Evolutionary conservation across 2,888 invertebrate species (phyloP), one percentile per base, ranked within the genome.

Genomic region (Abrostola tripartita): DNA sequence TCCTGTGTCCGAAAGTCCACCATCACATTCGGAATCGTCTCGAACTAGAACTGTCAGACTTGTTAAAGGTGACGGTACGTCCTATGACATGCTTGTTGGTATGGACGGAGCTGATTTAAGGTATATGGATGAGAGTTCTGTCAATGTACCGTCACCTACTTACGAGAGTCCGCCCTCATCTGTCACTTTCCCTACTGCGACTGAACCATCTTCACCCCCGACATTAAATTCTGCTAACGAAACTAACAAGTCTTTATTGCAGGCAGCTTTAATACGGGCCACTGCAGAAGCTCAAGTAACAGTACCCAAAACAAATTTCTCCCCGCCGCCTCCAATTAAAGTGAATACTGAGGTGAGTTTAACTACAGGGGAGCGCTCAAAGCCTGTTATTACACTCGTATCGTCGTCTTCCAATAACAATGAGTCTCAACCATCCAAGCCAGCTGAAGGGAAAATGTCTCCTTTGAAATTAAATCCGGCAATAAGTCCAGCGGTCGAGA

Each of bases 111-210:
- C 97, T n/a, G 98, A 98, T 90, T 92, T 98, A 59, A 96, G 97
- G 52, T 98, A 96, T 89, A 98, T 98, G 98, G 98, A 98, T 87
- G 98, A 98, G 87, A 98, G 98, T 88, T 98, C 98, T 37, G 96
- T 98, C 50, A 96, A 97, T 76, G 95, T 98, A 65, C 96, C 97
- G 62, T 97, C 98, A 71, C 97, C 98, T 12, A 96, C 96, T 64
- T 96, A 96, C 82, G 98, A 97, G 87, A 97, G 97, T 84, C 97
- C 97, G 51, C 96, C 97, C 10, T 96, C 97, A 65, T 96, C 96
- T 37, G 90, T 95, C 52, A 95, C 95, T 67, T 95, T 95, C 72
- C 95, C 95, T 24, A 95, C 95, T 50, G 95, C 95, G 37, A 95
- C 96, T 65, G 95, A 96, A 62, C 95, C 96, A 52, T 95, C 96